Conservation (phyloP, 2,888 invertebrate genomes). For the Drosophila melanosoma region DNA sequence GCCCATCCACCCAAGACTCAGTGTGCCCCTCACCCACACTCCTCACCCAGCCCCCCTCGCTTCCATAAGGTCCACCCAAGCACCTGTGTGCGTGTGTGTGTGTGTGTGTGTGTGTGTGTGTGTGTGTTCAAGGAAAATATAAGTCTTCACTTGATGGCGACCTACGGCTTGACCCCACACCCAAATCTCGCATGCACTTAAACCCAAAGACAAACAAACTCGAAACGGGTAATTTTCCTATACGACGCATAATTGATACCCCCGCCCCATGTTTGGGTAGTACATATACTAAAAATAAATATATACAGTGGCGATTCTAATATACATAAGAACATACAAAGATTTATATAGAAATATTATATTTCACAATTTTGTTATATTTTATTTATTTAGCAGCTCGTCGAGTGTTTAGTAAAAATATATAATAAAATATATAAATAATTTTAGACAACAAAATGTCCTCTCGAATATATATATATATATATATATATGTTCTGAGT, state of each 20-base stretch:
- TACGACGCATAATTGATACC: slow-evolving; percentile 17
- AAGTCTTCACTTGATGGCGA: slow-evolving; percentile 30
- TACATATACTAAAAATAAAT: slow-evolving; percentile 2
- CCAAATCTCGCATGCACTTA: slow-evolving; percentile 9
- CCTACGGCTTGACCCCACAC: slow-evolving; percentile 24
- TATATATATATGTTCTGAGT: no score
- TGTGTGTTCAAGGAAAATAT: slow-evolving; percentile 13
- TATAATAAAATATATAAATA: no score
- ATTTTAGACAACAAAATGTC: no score
- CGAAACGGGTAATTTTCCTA: slow-evolving; percentile 23
- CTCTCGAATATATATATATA: no score
- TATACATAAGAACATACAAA: not conserved
- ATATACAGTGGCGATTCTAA: not conserved
- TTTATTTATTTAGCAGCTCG: not conserved
- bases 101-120: not conserved
- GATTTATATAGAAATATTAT: not conserved
- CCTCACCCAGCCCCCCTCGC: not conserved
- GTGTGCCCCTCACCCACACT: not conserved
- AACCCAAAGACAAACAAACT: slow-evolving; percentile 13
- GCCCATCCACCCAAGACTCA: slow-evolving; percentile 8
- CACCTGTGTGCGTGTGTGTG: no score
- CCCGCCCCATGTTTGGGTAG: not conserved
- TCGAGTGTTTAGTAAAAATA: not conserved
- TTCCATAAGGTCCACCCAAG: not conserved
- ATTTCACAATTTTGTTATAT: not conserved